A percentile compares a stretch with the other conserved stretches of the same genome.
Conservation (phyloP, 2,113 vertebrate genomes). For the Rhegmatorhina hoffmannsi region DNA sequence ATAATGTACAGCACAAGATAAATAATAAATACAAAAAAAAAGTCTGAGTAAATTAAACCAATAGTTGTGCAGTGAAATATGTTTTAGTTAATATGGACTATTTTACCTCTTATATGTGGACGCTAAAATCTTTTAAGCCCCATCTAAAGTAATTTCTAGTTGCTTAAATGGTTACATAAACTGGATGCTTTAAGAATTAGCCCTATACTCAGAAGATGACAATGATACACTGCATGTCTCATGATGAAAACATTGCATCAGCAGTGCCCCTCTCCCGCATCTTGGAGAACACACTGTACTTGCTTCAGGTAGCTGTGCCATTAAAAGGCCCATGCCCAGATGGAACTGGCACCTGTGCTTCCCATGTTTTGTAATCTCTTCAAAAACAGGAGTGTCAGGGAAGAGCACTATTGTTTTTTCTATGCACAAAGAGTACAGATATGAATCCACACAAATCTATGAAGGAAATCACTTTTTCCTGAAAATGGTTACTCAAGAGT, state of each 20-base stretch:
- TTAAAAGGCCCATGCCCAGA: background rate
- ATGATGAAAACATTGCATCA: background rate
- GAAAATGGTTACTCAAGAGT: background rate
- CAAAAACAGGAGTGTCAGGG: background rate
- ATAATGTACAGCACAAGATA: background rate
- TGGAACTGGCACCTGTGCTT: slow-evolving; percentile 6
- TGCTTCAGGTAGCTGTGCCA: background rate
- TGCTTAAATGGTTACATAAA: slow-evolving; percentile 5
- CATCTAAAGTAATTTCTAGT: background rate
- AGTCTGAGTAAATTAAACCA: background rate
- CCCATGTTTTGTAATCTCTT: background rate
- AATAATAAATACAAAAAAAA: background rate
- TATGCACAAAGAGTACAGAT: background rate
- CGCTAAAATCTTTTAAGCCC: background rate
- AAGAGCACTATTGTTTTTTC: background rate
- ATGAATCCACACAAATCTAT: background rate
- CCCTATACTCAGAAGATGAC: background rate
- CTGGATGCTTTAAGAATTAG: background rate
- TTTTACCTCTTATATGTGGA: background rate
- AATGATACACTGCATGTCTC: background rate
- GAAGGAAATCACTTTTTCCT: background rate
- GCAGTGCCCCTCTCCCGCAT: background rate
- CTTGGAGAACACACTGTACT: background rate
- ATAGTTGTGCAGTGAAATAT: background rate
- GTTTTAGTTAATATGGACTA: background rate